Base-by-base conservation (phyloP, 92 coral and sea anemone species). In the Bergia sp. region DNA sequence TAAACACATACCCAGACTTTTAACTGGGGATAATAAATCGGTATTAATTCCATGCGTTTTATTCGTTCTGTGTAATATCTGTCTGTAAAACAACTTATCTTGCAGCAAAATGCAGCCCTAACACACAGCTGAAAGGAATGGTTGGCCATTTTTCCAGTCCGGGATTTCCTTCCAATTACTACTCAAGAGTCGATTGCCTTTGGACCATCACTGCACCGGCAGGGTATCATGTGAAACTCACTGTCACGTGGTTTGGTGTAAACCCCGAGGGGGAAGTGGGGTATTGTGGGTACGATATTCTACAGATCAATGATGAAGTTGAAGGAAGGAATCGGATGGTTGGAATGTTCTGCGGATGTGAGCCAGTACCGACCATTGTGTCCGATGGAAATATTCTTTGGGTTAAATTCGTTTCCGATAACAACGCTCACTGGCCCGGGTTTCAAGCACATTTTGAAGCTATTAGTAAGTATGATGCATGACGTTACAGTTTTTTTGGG, bases 281-380 rank as follows among this genome's bases (percentile, higher is more conserved):
- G 78, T 45, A 43, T 36, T 84, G 87, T 84, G 87, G 87, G 66
- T 84, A 84, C 77, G 79, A 84, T 29, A 84, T 84, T 74, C 74
- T 84, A 36, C 87, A 84, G 79, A 18, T 84, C 78, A 84, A 84
- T 69, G 87, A 84, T 71, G 87, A 84, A 20, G 64, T 84, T 21
- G 40, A 37, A 69, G 87, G 87, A 1, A 45, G n/a, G 21, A 84
- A 74, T 43, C 87, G 87, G 0, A 84, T 84, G 87, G n/a, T 84
- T 11, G 79, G 87, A 18, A 84, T 84, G 87, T 84, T 84, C 78
- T 84, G 87, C 67, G 87, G 87, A n/a, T 84, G 87, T 29, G 77
- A 49, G 23, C 37, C 79, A 13, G 87, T 84, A 1, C 67, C 87
- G 9, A 42, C 87, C 15, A 2, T 84, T 2, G 77, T 84, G 6